These are phyloP conservation scores for Zootoca vivipara DNA, from an alignment of 2,113 vertebrate genomes.

Conservation along the genomic window DNA sequence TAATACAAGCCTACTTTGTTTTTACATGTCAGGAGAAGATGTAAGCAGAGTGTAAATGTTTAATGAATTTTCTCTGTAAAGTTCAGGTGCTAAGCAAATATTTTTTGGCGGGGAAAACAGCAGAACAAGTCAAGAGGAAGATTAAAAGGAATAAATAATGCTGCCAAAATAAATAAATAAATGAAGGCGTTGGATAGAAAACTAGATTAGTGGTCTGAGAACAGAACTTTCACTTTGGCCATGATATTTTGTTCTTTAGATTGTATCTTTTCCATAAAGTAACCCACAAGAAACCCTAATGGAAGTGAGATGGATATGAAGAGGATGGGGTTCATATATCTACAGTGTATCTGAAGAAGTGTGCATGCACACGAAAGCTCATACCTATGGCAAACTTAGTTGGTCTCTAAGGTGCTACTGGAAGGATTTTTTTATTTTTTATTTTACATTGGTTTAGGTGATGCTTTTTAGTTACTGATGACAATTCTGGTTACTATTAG, in stretches of 20 bases:
- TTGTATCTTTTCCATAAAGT: background rate
- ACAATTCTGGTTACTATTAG: background rate
- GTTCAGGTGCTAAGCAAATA: slow-evolving; percentile 22
- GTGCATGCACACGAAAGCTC: too few species aligned
- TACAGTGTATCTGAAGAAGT: too few species aligned
- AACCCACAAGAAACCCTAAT: background rate
- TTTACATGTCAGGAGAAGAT: slow-evolving; percentile 15
- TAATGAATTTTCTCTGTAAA: slow-evolving; percentile 33
- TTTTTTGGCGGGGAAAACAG: slow-evolving; percentile 19
- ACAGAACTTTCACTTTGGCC: background rate
- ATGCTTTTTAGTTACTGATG: background rate
- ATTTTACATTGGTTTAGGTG: background rate
- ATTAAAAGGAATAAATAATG: slow-evolving; percentile 15
- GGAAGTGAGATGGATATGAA: background rate
- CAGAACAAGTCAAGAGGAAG: slow-evolving; percentile 14
- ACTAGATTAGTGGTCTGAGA: slow-evolving; percentile 4
- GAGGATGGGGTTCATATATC: too few species aligned
- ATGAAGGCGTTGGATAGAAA: slow-evolving; percentile 27
- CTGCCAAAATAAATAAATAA: background rate
- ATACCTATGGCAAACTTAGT: too few species aligned
- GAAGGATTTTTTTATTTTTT: too few species aligned
- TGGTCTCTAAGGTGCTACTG: too few species aligned
- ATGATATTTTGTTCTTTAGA: slow-evolving; percentile 30
- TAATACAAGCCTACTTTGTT: slow-evolving; percentile 16
- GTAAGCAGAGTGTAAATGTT: slow-evolving; percentile 30